phyloP scores from a whole-genome alignment of 2,797 vertebrate species.

The Sebastes elongatus region DNA sequence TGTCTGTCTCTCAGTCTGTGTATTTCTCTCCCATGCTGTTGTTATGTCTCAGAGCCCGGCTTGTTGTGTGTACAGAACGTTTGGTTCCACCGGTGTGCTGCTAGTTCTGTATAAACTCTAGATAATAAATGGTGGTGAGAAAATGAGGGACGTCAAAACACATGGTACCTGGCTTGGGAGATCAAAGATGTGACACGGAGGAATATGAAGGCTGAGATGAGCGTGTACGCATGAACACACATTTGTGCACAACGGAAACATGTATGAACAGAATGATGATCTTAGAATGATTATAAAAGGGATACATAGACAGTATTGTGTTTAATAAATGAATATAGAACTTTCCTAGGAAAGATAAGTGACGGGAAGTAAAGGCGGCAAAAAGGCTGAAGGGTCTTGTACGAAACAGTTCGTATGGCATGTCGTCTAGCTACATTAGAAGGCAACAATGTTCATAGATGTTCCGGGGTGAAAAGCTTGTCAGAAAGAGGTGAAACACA shows the following conservation, averaged over 20 bases:
- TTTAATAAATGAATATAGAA: neutral
- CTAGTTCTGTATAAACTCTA: slow-evolving; percentile 60
- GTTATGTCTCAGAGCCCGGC: slow-evolving; percentile 57
- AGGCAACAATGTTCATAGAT: neutral
- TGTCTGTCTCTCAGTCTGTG: neutral
- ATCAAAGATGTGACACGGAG: slow-evolving; percentile 51
- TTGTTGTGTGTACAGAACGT: slow-evolving; percentile 49
- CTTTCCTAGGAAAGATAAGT: neutral
- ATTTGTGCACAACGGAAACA: neutral
- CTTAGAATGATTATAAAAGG: neutral
- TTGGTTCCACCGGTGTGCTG: slow-evolving; percentile 43
- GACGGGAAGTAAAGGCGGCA: neutral
- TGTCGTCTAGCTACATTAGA: too few species aligned
- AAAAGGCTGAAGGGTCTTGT: neutral
- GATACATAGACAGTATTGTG: neutral
- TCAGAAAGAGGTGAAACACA: neutral
- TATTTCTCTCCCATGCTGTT: slow-evolving; percentile 37
- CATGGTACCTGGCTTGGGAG: slow-evolving; percentile 22
- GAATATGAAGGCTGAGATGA: neutral
- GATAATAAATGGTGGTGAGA: slow-evolving; percentile 67
- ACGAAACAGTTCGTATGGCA: neutral
- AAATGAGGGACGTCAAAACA: slow-evolving; percentile 72
- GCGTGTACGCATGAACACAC: neutral
- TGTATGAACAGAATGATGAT: neutral
- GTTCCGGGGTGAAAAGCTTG: neutral